Evolutionary conservation across 30 jellyfish, hydroid and myxozoan species (phyloP).

Genomic region (Pelagia noctiluca): DNA sequence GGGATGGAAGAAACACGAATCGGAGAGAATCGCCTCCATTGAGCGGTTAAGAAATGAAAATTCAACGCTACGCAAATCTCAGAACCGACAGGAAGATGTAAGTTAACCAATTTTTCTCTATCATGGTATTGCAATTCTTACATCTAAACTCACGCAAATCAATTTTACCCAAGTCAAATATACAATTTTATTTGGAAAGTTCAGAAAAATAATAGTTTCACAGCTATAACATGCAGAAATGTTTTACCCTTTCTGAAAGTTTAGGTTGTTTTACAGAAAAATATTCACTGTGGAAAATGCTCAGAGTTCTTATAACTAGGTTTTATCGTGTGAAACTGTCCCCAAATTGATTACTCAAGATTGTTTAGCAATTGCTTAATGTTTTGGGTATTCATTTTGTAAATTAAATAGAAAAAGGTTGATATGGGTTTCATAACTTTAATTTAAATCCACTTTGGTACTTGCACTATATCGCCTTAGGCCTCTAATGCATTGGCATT

Average conservation of each 20-base stretch:
- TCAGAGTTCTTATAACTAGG: too few relatives aligned
- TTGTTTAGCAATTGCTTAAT: background rate
- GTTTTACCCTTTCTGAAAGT: background rate
- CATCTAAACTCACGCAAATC: too few relatives aligned
- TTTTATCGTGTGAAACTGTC: too few relatives aligned
- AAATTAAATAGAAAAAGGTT: background rate
- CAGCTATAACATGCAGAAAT: background rate
- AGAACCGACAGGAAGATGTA: slow-evolving; percentile 77
- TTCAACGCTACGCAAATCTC: slow-evolving; percentile 48
- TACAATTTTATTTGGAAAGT: background rate
- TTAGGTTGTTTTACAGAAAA: background rate
- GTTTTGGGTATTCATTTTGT: background rate
- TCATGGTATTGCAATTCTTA: too few relatives aligned
- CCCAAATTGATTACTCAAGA: background rate
- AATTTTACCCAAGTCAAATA: too few relatives aligned
- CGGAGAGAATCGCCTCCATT: slow-evolving; percentile 36
- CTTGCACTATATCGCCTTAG: too few relatives aligned
- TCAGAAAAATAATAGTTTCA: background rate
- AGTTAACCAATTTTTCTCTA: too few relatives aligned
- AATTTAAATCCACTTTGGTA: background rate
- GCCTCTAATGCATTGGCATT: too few relatives aligned
- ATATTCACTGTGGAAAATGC: too few relatives aligned
- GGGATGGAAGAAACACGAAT: slow-evolving; percentile 84
- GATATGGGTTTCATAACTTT: too few relatives aligned
- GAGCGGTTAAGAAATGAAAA: slow-evolving; percentile 65